Evolutionary conservation across 2,797 vertebrate genomes (phyloP), one percentile per base, ranked within the genome.

Genomic region (Calcarius lapponicus): DNA sequence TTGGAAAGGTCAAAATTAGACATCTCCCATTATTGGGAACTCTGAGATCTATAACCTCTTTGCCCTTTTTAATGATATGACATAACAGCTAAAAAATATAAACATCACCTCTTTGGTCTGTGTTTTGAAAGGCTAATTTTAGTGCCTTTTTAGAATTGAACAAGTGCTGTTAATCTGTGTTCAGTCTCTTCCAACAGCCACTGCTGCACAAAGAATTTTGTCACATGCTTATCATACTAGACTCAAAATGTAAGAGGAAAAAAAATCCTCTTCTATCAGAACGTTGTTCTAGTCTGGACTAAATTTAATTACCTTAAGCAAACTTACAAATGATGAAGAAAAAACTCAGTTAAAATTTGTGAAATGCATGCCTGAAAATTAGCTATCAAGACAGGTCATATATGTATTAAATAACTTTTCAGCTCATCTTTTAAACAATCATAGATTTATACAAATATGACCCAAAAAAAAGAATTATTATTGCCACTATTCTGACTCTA

Each of bases 291-390:
- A 58, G 25, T 61, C 38, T 61, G 29, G 17, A 48, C 15, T 85
- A 82, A 96, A 78, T 22, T 71, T 85, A 94, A 93, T 93, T 87
- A 85, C 50, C 84, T 93, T 93, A 87, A 83, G 45, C 31, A 95
- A 94, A 93, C 26, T 74, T 87, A 45, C 6, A 25, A 65, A 66
- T 9, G 2, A 50, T 20, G 8, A 78, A 92, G 32, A 20, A 87
- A 93, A 86, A 82, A 47, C 3, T 43, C 71, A 32, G 65, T 65
- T 80, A 80, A 89, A 83, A 74, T 51, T 60, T 54, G 31, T 70
- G 43, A 87, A 94, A 86, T 60, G 2, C 22, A 6, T 80, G 40
- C 73, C 64, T 67, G 88, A 80, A 92, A 87, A 96, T 87, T 86
- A 82, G 15, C 38, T 91, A 65, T 72, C 47, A 71, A 87, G 69